Evolutionary conservation across 2,888 invertebrate genomes (phyloP), one percentile per base, ranked within the genome.

Genomic region (Schrankia costaestrigalis): DNA sequence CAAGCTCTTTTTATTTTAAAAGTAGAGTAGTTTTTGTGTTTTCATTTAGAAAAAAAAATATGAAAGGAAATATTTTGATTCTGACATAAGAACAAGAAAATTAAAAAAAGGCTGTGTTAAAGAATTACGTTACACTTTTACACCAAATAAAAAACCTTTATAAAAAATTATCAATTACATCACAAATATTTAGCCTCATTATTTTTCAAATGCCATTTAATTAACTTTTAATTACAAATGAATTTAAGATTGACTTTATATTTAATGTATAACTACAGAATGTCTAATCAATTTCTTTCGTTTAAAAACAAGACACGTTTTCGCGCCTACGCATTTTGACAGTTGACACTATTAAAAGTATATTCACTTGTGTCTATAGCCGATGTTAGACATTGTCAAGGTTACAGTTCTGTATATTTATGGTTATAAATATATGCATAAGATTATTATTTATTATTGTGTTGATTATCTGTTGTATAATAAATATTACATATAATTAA

Each of bases 321-420:
- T 24, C 35, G 51, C 69, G 56, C 68, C 72, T 62, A 70, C 69
- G 49, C 68, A 51, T 37, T 56, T 52, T 57, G 74, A 70, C 72
- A 63, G 59, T 61, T 65, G 60, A 58, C 63, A 63, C 57, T 54
- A 67, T 65, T 63, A 64, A 49, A 42, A 39, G 39, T 41, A 29
- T 29, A 19, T 26, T 17, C 15, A 29, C 21, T 32, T 29, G 39
- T 41, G 31, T 42, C 39, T 45, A 24, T 26, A 41, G 26, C 25
- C 7, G 29, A 46, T 56, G 47, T 38, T 14, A 8, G 11, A 13
- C 33, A 44, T 36, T 25, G 34, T 39, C n/a, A n/a, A n/a, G 22
- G 29, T 37, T 37, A 39, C 14, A n/a, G 32, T 17, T 17, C 6
- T 23, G 22, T 11, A 23, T 23, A 12, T 9, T 23, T 12, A 11